phyloP scores from a whole-genome alignment of 2,888 invertebrate species.

The Andrena hattorfiana region DNA sequence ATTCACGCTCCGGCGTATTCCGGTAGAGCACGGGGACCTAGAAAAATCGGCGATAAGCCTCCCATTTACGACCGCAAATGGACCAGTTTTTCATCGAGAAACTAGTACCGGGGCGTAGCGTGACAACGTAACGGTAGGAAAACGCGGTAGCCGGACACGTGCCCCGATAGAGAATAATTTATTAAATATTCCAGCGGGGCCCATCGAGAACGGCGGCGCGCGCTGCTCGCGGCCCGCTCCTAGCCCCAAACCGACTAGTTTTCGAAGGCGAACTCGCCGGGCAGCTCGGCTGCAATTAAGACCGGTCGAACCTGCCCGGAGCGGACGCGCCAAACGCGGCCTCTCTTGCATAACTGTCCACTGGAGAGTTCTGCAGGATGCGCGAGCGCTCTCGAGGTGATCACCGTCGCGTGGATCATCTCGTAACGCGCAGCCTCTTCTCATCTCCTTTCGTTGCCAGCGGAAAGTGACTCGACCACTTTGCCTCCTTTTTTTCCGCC shows the following conservation, averaged over 20 bases:
- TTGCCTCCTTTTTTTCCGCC: not conserved
- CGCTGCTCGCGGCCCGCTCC: constrained; percentile 32
- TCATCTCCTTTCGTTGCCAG: too few species aligned
- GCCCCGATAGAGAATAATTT: constrained; percentile 50
- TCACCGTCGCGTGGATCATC: constrained; percentile 29
- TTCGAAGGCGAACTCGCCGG: constrained; percentile 49
- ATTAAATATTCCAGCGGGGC: constrained; percentile 52
- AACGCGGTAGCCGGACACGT: constrained; percentile 48
- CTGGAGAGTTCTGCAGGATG: constrained; percentile 66
- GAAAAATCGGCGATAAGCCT: not conserved
- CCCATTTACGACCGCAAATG: constrained; percentile 26
- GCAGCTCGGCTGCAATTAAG: constrained; percentile 74
- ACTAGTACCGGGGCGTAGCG: constrained; percentile 12
- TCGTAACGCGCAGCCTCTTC: constrained; percentile 23
- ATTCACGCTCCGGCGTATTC: constrained; percentile 9
- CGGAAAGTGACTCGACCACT: constrained; percentile 36
- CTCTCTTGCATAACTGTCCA: constrained; percentile 73
- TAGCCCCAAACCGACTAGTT: constrained; percentile 67
- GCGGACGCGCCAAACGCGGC: constrained; percentile 67
- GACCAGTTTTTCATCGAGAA: constrained; percentile 44
- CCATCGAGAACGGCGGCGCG: not conserved
- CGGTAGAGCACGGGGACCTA: not conserved
- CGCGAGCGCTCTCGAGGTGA: constrained; percentile 56
- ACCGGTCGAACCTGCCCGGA: constrained; percentile 76
- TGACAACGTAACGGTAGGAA: constrained; percentile 5